phyloP scores from a whole-genome alignment of 2,797 vertebrate species.

The Buceros bicornis region DNA sequence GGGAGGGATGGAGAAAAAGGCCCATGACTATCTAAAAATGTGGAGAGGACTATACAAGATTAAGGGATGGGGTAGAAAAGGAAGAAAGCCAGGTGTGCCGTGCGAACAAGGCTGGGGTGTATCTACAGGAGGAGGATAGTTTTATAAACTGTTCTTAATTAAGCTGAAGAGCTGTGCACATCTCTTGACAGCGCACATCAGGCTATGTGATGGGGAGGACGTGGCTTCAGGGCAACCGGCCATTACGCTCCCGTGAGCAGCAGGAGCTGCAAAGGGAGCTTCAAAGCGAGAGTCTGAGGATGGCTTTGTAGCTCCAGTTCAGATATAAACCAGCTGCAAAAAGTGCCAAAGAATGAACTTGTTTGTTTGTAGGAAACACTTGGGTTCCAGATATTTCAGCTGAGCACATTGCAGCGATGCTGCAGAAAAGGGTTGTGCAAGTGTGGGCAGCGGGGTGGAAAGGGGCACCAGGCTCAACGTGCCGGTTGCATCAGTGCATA shows the following conservation, averaged over 20 bases:
- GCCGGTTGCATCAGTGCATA: not conserved
- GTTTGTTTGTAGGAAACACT: not conserved
- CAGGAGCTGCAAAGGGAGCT: not conserved
- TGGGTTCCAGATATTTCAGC: not conserved
- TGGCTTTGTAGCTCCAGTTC: not conserved
- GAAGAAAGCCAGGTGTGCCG: not conserved
- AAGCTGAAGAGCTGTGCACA: not conserved
- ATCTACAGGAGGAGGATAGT: not conserved
- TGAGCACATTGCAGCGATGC: accelerated
- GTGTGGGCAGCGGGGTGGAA: not conserved
- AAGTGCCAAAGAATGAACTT: not conserved
- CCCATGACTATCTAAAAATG: not conserved
- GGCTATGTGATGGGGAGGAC: not conserved
- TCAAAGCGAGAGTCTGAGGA: not conserved
- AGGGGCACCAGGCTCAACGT: not conserved
- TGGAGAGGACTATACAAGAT: not conserved
- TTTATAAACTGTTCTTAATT: not conserved
- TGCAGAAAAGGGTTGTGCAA: not conserved
- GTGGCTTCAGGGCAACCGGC: not conserved
- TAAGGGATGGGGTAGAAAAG: not conserved
- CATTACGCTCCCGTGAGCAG: not conserved
- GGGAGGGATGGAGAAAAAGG: not conserved
- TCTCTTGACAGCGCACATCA: not conserved
- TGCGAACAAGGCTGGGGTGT: not conserved
- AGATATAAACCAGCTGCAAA: not conserved